These are phyloP conservation scores for Leiothrix lutea DNA, from an alignment of 2,113 vertebrate genomes.

Conservation along the genomic window DNA sequence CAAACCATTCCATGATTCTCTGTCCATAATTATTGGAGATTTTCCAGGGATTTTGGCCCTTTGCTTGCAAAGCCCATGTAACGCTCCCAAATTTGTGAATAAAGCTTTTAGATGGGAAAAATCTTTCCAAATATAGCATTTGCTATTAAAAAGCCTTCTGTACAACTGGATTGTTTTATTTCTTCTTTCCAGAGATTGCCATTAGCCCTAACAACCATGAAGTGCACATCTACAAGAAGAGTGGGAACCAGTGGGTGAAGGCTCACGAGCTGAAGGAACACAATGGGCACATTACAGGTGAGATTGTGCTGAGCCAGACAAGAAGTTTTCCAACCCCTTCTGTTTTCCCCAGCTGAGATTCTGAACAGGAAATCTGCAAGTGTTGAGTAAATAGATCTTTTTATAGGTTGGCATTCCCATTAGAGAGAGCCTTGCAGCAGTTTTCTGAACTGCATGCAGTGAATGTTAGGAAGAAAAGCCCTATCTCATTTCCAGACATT, in stretches of 20 bases:
- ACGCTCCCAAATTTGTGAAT: not conserved
- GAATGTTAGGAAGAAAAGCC: not conserved
- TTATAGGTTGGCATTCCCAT: not conserved
- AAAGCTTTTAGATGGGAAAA: not conserved
- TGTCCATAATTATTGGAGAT: not conserved
- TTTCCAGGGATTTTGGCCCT: not conserved
- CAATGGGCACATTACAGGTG: conserved; percentile 98
- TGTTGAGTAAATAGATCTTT: not conserved
- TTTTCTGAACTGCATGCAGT: not conserved
- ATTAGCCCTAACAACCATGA: conserved; percentile 99
- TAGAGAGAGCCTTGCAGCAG: not conserved
- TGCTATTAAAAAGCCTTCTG: not conserved
- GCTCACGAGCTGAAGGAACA: conserved; percentile 97
- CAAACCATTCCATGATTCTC: not conserved
- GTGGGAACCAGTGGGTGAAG: conserved; percentile 94
- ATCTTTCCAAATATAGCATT: not conserved
- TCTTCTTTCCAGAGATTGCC: conserved; percentile 85
- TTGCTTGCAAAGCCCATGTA: not conserved
- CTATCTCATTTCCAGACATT: not conserved
- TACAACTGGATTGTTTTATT: not conserved
- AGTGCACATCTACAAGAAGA: conserved; percentile 99
- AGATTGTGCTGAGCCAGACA: not conserved
- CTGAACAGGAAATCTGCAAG: not conserved
- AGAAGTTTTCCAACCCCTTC: not conserved
- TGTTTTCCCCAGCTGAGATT: not conserved